Evolutionary conservation across 1,140 invertebrate species (phyloP).

Genomic region (Brachionus rubens): DNA sequence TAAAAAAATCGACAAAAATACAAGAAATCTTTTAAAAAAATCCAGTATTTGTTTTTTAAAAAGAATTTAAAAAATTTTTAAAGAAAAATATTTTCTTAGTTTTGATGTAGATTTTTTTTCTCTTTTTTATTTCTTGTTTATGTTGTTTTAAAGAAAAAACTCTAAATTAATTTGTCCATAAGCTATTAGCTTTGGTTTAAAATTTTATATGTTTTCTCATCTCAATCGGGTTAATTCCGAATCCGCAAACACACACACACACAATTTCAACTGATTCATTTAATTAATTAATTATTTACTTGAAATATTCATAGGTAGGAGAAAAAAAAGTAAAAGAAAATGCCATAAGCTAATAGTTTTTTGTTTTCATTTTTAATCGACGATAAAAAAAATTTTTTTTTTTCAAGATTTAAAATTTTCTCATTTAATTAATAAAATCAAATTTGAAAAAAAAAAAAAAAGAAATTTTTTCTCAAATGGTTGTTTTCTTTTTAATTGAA

Average conservation of each 20-base stretch:
- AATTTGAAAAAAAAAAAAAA: too few relatives aligned
- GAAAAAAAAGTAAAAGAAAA: background rate
- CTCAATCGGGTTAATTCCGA: constrained; percentile 10
- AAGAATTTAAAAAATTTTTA: constrained; percentile 33
- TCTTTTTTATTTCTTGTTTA: background rate
- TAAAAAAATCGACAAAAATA: background rate
- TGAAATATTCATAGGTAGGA: background rate
- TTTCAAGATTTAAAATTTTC: background rate
- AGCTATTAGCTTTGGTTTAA: constrained; percentile 40
- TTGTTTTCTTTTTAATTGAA: too few relatives aligned
- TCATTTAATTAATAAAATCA: background rate
- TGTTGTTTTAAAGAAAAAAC: background rate
- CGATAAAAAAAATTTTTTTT: background rate
- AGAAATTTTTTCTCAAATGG: too few relatives aligned
- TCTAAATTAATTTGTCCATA: constrained; percentile 40
- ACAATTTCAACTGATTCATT: constrained; percentile 28
- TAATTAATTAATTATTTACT: constrained; percentile 46
- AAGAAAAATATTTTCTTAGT: constrained; percentile 43
- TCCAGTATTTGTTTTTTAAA: too few relatives aligned
- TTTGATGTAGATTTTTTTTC: constrained; percentile 37
- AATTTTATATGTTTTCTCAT: constrained; percentile 33
- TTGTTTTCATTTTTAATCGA: background rate
- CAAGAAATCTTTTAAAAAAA: too few relatives aligned
- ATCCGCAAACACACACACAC: background rate
- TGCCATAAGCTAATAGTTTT: constrained; percentile 22